Evolutionary conservation across 2,113 vertebrate species (phyloP), one percentile per base, ranked within the genome.

Genomic region (Pogonocichla stellata): DNA sequence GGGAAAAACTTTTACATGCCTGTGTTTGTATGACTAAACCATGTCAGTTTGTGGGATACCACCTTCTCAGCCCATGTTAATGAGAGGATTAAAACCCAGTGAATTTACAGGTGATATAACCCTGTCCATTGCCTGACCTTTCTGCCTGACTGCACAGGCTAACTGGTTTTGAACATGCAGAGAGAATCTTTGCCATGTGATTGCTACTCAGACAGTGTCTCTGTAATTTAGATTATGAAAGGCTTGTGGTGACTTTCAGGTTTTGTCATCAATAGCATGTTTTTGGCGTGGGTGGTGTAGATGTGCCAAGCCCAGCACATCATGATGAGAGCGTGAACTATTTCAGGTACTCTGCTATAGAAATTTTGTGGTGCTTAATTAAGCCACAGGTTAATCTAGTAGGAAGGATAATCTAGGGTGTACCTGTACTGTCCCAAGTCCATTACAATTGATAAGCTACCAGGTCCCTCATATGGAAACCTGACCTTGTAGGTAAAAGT

Each of bases 141-240:
- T 91, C 67, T 88, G 69, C 67, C 33, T 88, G 65, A 87, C 56
- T 83, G 67, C 85, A 77, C 67, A 82, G 74, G 66, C 57, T 72
- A 75, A 66, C 70, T 51, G 71, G 33, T 94, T 96, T 86, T 86
- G 71, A 92, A 83, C 64, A 83, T 0, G 13, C 60, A 71, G 60
- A 88, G 67, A 77, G 54, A 85, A 77, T 66, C 47, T 90, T 95
- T 70, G 40, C 75, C 93, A 74, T 80, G 88, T 96, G 95, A 86
- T 83, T 96, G 72, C 92, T 65, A 64, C 92, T 92, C 88, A 96
- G 95, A 90, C 92, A 81, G 14, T 10, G 25, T 64, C 75, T 96
- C 72, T 90, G 92, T 94, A 95, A 96, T 96, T 96, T 92, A 92
- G 92, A 95, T 96, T 96, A 96, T 94, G 94, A 96, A 97, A 96